Conservation (phyloP, 2,888 invertebrate genomes). For the Lysandra bellargus region DNA sequence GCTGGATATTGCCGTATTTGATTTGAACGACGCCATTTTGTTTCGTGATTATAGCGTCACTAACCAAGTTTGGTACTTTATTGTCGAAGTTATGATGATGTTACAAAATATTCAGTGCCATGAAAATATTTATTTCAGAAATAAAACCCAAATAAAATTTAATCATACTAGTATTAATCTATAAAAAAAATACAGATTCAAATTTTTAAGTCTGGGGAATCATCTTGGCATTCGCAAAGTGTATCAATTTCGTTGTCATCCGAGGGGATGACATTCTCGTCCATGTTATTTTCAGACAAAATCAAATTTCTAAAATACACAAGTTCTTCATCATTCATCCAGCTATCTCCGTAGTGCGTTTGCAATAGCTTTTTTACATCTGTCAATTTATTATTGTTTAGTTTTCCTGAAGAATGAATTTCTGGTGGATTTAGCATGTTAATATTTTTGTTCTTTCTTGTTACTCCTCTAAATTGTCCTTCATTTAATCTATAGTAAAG, state of each 20-base stretch:
- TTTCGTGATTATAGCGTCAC: constrained; percentile 23
- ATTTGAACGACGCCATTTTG: constrained; percentile 28
- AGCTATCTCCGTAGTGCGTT: constrained; percentile 36
- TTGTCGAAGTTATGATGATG: constrained; percentile 10
- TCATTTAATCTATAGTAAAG: too few relatives aligned
- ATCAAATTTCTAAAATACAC: constrained; percentile 31
- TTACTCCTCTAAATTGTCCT: neutral
- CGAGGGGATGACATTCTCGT: constrained; percentile 14
- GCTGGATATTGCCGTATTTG: constrained; percentile 29
- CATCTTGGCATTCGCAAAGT: constrained; percentile 30
- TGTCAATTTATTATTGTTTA: constrained; percentile 35
- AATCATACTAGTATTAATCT: constrained; percentile 21
- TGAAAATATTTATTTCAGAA: constrained; percentile 28
- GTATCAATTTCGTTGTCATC: constrained; percentile 29
- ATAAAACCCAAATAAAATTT: constrained; percentile 26
- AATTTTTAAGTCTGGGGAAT: constrained; percentile 27
- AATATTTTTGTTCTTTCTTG: constrained; percentile 31
- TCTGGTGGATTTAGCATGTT: constrained; percentile 30
- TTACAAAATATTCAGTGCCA: constrained; percentile 25
- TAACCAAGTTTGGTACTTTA: constrained; percentile 25
- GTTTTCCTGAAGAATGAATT: constrained; percentile 33
- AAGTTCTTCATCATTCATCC: constrained; percentile 35
- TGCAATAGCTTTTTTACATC: constrained; percentile 36
- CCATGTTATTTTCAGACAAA: neutral
- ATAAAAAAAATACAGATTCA: neutral